Evolutionary conservation across 2,888 invertebrate species (phyloP), one percentile per base, ranked within the genome.

Genomic region (Coenonympha glycerion): DNA sequence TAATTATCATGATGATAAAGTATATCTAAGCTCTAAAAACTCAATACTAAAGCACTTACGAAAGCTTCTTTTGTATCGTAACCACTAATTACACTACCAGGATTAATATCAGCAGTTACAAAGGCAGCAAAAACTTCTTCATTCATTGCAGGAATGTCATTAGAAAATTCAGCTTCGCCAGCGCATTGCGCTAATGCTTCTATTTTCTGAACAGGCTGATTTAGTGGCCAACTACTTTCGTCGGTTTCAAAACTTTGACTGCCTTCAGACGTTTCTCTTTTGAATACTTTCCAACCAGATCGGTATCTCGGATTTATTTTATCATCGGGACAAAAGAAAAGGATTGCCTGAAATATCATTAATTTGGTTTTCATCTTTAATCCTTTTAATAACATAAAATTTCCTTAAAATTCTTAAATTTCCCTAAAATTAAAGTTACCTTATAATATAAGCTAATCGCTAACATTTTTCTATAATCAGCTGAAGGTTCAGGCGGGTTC

Each of bases 91-190:
- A 78, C 53, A 54, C 85, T 89, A 1, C 92, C 92, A 54, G 87
- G 79, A 52, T 87, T 71, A 49, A 85, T 68, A 69, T 89, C 76
- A 46, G 92, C 89, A 1, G 89, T 75, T 0, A 94, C 93, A 63
- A 94, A 92, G 6, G 91, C 90, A 16, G 90, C 94, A 73, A 89
- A 91, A 0, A 95, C 88, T 79, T 95, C 93, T 54, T 90, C 86
- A 0, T 88, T 88, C 37, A 89, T 81, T 0, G 85, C 83, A 8
- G 92, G 91, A 18, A 93, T 81, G 69, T 96, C 96, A 68, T 93
- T 92, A 9, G 92, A 81, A 74, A 92, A 97, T 53, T 91, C 87
- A 0, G 94, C 93, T 73, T 94, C 94, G 2, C 96, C 96, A 61
- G 89, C 79, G 59, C 90, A 90, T 62, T 92, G 91, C 24, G 89